phyloP scores from a whole-genome alignment of 2,797 vertebrate species.

The Hoplostethus atlanticus region DNA sequence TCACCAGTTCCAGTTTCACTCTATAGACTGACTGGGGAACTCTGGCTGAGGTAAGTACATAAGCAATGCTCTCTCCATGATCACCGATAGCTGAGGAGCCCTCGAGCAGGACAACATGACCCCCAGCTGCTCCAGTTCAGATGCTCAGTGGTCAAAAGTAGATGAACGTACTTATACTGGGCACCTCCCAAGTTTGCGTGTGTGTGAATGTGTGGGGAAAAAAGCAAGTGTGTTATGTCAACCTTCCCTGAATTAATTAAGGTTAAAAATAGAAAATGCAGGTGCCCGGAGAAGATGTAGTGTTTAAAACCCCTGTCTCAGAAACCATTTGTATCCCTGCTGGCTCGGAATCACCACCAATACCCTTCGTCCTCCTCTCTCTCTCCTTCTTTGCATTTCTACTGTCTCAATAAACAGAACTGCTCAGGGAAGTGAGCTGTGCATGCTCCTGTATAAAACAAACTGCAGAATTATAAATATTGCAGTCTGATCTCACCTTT shows the following conservation, averaged over 20 bases:
- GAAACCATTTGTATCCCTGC: not conserved
- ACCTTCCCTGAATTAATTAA: slow-evolving; percentile 31
- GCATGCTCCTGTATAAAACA: no score
- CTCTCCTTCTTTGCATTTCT: slow-evolving; percentile 4
- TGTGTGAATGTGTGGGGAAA: not conserved
- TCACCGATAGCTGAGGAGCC: no score
- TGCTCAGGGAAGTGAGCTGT: no score
- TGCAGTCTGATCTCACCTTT: slow-evolving; percentile 86
- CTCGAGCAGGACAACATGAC: not conserved
- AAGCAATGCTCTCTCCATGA: no score
- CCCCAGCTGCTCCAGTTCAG: not conserved
- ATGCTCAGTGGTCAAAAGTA: not conserved
- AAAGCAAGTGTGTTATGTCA: not conserved
- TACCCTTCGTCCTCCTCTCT: not conserved
- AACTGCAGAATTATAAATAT: not conserved
- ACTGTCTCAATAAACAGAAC: not conserved
- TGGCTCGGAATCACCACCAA: not conserved
- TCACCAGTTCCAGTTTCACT: no score
- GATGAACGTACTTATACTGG: not conserved
- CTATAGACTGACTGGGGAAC: no score
- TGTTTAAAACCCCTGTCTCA: slow-evolving; percentile 1
- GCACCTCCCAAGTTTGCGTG: slow-evolving; percentile 2
- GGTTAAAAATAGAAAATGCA: slow-evolving; percentile 38
- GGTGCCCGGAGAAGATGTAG: slow-evolving; percentile 23
- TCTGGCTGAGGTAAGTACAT: no score